Evolutionary conservation across 1,140 invertebrate genomes (phyloP), one percentile per base, ranked within the genome.

Genomic region (Watersipora subatra): DNA sequence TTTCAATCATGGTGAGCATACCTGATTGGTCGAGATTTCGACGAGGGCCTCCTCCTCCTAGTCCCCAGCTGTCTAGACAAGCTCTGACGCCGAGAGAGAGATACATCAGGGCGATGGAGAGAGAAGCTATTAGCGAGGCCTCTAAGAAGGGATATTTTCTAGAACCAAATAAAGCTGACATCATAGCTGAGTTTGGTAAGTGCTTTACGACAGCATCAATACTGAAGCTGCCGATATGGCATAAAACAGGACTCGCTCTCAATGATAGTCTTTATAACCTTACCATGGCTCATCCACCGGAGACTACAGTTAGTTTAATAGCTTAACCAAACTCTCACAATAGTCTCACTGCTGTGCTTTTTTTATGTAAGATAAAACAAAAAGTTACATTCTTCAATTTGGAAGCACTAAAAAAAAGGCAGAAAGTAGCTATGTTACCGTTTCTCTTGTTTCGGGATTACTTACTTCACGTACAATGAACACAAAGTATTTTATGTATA

Each of bases 21-120:
- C 75, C 75, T 46, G 76, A 78, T 64, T 78, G 76, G 76, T 69
- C 72, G 1, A 74, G 71, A 64, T 74, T 77, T 17, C 58, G 27
- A 22, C 7, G 34, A 46, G 34, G 34, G 7, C 34, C 30, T 66
- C 72, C 24, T 64, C 71, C 17, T 58, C 68, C 20, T 65, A 69
- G 63, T 64, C 71, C 56, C 15, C 55, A 64, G 0, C 63, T 25
- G 17, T 67, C 67, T 24, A 62, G 26, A 15, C 25, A 57, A 17
- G 2, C 28, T 46, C 68, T 3, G 67, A 73, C 57, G 67, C 70
- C 20, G 72, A 28, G 61, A 70, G 24, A 74, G 75, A 61, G 69
- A 71, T 46, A 73, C 75, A 55, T 68, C 69, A 2, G 70, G 75
- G 17, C 66, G 65, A 65, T 1, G 2, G 27, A 20, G n/a, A 46